These are phyloP conservation scores for Gonatopus flavifemur DNA, from an alignment of 1,140 invertebrate genomes.

Conservation along the genomic window DNA sequence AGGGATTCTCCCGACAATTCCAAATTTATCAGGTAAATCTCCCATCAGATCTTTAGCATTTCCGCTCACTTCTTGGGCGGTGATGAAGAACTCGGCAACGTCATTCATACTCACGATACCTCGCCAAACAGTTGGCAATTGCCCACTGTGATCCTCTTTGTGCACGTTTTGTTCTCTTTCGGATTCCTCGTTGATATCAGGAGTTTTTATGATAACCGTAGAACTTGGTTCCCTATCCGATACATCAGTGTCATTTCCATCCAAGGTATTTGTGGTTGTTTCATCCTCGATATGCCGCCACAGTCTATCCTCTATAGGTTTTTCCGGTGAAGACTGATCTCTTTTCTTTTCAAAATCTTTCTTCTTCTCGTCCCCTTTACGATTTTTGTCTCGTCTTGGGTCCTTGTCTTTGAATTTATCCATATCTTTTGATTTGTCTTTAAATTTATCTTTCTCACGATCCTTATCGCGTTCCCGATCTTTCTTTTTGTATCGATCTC, in stretches of 20 bases:
- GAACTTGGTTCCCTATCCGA: constrained; percentile 63
- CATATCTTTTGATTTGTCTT: constrained; percentile 24
- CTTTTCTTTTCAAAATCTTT: constrained; percentile 38
- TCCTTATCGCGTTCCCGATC: constrained; percentile 40
- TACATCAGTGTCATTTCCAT: constrained; percentile 56
- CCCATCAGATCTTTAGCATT: constrained; percentile 69
- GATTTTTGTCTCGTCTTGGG: constrained; percentile 30
- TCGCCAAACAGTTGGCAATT: constrained; percentile 71
- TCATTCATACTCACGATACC: constrained; percentile 89
- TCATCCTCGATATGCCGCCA: constrained; percentile 56
- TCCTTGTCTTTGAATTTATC: constrained; percentile 35
- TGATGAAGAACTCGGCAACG: constrained; percentile 84
- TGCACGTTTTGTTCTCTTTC: constrained; percentile 34
- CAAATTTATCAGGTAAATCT: constrained; percentile 76
- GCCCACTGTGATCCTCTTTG: constrained; percentile 26
- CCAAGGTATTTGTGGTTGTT: constrained; percentile 46
- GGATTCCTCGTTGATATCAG: constrained; percentile 55
- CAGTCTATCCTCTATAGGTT: constrained; percentile 48
- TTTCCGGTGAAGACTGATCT: constrained; percentile 31
- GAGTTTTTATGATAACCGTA: constrained; percentile 63
- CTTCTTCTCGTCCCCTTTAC: constrained; percentile 32
- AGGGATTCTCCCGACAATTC: constrained; percentile 88
- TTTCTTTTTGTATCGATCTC: constrained; percentile 41
- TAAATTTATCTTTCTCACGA: constrained; percentile 25
- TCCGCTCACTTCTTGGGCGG: constrained; percentile 78